A percentile compares a stretch with the other conserved stretches of the same genome.
Evolutionary conservation across 2,797 vertebrate species (phyloP).

Genomic region (Ptychadena robeensis): DNA sequence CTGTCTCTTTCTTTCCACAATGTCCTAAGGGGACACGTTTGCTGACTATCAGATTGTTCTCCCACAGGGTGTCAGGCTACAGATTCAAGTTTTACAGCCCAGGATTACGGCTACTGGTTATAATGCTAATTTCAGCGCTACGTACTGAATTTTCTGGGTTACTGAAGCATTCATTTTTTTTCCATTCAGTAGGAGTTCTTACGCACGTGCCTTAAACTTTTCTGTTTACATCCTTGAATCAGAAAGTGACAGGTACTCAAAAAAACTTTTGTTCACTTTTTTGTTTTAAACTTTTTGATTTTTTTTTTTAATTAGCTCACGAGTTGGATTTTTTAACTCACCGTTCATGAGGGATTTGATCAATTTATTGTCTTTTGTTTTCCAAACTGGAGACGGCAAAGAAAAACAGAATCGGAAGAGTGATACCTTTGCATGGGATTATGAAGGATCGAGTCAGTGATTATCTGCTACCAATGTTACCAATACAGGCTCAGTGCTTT

Average conservation of each 20-base stretch:
- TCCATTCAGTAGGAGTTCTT: neutral
- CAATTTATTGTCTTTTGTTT: constrained; percentile 32
- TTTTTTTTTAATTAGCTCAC: neutral
- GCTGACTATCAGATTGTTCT: constrained; percentile 55
- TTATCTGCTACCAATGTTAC: constrained; percentile 82
- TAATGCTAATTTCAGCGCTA: constrained; percentile 36
- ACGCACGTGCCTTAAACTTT: constrained; percentile 49
- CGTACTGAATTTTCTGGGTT: constrained; percentile 12
- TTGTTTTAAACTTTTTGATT: constrained; percentile 11
- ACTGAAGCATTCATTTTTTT: constrained; percentile 9
- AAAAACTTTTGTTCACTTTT: constrained; percentile 47
- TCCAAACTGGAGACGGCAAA: constrained; percentile 71
- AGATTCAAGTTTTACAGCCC: constrained; percentile 47
- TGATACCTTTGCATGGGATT: constrained; percentile 83
- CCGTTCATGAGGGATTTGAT: constrained; percentile 8
- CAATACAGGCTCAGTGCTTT: constrained; percentile 83
- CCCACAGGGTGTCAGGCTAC: constrained; percentile 42
- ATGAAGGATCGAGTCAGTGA: constrained; percentile 89
- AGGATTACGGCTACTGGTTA: constrained; percentile 44
- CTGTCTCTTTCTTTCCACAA: constrained; percentile 35
- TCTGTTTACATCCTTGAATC: constrained; percentile 57
- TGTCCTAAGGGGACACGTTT: constrained; percentile 59
- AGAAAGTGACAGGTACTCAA: constrained; percentile 75
- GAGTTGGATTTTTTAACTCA: constrained; percentile 45
- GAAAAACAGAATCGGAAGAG: constrained; percentile 69